phyloP scores from a whole-genome alignment of 1,140 invertebrate species.

The Drosophila bocki region DNA sequence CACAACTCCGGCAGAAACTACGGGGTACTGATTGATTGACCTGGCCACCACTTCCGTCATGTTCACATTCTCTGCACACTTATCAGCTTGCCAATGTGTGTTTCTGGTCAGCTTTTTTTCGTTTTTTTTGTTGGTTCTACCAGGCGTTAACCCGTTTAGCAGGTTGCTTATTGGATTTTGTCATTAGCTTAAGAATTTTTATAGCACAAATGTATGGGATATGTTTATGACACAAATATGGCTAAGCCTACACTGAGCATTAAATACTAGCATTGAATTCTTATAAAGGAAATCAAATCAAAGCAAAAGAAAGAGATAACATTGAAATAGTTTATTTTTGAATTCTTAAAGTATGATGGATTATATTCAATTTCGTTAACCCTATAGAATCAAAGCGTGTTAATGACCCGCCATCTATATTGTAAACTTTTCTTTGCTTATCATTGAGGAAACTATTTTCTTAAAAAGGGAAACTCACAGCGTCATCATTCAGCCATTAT shows the following conservation, averaged over 20 bases:
- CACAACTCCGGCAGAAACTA: constrained; percentile 9
- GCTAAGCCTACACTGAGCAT: constrained; percentile 27
- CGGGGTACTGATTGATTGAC: constrained; percentile 63
- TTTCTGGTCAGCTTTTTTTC: constrained; percentile 23
- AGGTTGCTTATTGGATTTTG: constrained; percentile 68
- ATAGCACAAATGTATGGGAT: constrained; percentile 57
- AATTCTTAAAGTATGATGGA: not conserved
- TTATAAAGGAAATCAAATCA: not conserved
- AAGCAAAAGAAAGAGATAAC: not conserved
- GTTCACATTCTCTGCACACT: constrained; percentile 23
- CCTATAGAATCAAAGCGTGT: not conserved
- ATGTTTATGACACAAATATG: constrained; percentile 61
- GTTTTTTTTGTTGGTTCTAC: constrained; percentile 15
- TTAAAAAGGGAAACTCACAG: constrained; percentile 13
- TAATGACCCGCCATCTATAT: not conserved
- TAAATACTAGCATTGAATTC: not conserved
- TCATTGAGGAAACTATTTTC: not conserved
- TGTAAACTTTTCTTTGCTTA: constrained; percentile 6
- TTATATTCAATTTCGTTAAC: not conserved
- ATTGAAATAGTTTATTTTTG: not conserved
- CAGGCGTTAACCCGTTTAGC: constrained; percentile 59
- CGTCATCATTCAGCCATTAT: constrained; percentile 35
- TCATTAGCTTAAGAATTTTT: constrained; percentile 72
- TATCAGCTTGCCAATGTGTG: constrained; percentile 16
- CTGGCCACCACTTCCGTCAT: constrained; percentile 64